Percentiles rank a stretch among this genome's conserved stretches.
These are phyloP conservation scores for Eristalinus aeneus DNA, from an alignment of 2,888 invertebrate species.

Conservation along the genomic window DNA sequence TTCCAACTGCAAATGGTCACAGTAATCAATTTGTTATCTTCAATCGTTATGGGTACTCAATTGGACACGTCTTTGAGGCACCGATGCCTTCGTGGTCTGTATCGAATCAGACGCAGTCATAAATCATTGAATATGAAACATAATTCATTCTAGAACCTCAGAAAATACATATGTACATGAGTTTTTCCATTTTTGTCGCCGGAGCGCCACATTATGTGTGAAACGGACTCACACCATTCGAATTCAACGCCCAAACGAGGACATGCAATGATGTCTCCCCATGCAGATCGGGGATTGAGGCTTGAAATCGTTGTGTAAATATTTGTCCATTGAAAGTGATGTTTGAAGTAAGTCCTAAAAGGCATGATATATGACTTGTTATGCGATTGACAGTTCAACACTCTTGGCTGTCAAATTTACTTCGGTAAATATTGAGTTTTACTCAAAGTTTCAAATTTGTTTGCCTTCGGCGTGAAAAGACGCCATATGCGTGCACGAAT, in stretches of 20 bases:
- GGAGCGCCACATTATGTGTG: conserved; percentile 42
- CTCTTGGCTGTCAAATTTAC: conserved; percentile 78
- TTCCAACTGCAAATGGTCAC: conserved; percentile 21
- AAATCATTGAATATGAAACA: conserved; percentile 35
- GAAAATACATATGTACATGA: conserved; percentile 29
- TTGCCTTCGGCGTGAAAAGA: conserved; percentile 38
- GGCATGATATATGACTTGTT: conserved; percentile 64
- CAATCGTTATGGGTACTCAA: conserved; percentile 24
- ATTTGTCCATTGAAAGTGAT: conserved; percentile 59
- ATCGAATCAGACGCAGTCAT: conserved; percentile 7
- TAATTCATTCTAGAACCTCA: conserved; percentile 8
- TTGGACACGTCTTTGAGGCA: conserved; percentile 11
- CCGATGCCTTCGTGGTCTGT: conserved; percentile 44
- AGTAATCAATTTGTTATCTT: conserved; percentile 58
- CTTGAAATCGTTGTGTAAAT: conserved; percentile 59
- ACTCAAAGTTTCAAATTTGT: conserved; percentile 51
- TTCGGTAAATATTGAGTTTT: conserved; percentile 59
- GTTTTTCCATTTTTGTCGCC: conserved; percentile 44
- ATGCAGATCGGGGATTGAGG: background rate
- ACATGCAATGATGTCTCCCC: background rate
- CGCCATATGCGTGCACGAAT: conserved; percentile 21
- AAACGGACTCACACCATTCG: background rate
- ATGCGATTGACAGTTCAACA: conserved; percentile 79
- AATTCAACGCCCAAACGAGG: conserved; percentile 11
- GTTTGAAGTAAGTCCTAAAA: conserved; percentile 63